Conservation (phyloP, 2,113 vertebrate genomes). For the Tonatia bakeri region DNA sequence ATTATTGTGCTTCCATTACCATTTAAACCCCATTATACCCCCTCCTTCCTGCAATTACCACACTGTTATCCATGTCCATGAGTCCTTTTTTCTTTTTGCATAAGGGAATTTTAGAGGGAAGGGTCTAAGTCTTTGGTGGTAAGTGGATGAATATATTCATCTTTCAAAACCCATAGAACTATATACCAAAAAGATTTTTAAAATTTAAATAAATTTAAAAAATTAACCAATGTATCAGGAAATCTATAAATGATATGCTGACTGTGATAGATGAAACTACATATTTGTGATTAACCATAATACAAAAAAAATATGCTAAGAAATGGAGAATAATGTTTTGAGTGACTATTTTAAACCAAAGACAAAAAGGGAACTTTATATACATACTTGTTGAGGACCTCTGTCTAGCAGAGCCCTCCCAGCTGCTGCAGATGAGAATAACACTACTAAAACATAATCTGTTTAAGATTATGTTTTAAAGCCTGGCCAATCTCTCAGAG, state of each 20-base stretch:
- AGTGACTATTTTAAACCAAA: background rate
- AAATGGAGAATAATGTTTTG: background rate
- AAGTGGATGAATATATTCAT: background rate
- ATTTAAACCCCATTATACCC: no score
- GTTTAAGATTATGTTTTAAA: no score
- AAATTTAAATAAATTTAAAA: background rate
- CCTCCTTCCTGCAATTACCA: no score
- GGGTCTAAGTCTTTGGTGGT: background rate
- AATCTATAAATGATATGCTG: background rate
- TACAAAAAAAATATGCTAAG: background rate
- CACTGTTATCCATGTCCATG: no score
- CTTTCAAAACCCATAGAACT: background rate
- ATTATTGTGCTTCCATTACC: no score
- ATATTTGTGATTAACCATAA: background rate
- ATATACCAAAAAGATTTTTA: background rate
- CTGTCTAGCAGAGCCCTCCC: no score
- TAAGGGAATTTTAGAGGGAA: background rate
- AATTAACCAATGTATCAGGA: background rate
- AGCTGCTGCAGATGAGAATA: no score
- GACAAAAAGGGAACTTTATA: background rate
- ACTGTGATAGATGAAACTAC: background rate
- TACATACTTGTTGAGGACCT: no score
- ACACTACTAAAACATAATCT: no score
- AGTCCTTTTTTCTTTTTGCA: background rate
- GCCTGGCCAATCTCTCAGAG: no score